Base-by-base conservation (phyloP, 2,888 invertebrate species). In the Prionchulus punctatus region DNA sequence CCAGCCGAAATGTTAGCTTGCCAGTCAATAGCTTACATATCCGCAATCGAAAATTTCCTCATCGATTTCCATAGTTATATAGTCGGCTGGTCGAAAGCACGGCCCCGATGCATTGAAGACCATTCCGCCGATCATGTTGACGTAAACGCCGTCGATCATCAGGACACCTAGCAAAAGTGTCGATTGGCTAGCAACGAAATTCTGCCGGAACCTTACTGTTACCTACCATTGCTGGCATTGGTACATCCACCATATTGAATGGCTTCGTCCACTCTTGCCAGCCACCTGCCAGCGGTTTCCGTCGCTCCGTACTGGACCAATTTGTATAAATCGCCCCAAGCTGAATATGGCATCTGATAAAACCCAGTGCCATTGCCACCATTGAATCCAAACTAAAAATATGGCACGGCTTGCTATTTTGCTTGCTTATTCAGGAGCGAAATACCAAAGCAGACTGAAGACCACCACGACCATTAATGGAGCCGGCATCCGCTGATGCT, bases 401-500 rank as follows among this genome's bases (percentile, higher is more conserved):
- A 7, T 15, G 50, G 7, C 27, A 28, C 18, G 18, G 36, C 12
- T 36, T 36, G n/a, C n/a, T n/a, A n/a, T n/a, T n/a, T n/a, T n/a
- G n/a, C n/a, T n/a, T n/a, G n/a, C n/a, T n/a, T n/a, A n/a, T n/a
- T n/a, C n/a, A n/a, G n/a, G n/a, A n/a, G n/a, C n/a, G n/a, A n/a
- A n/a, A n/a, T n/a, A 62, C 64, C 53, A 66, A 25, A n/a, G 64
- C 64, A 26, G 63, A 62, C 36, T 64, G 65, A 45, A 60, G 59
- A 1, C 64, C 64, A 25, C 64, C 64, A 4, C 64, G 48, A 1
- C 64, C 64, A 43, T 56, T 54, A 12, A 66, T 36, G 2, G 64
- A 61, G 1, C 86, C 85, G 55, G 88, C 87, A 71, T 88, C 87
- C 0, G 90, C 88, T 66, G 88, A 86, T 7, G 84, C 82, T 18